These are phyloP conservation scores for Brachyhypopomus occidentalis DNA, from an alignment of 2,113 vertebrate genomes.

Conservation along the genomic window DNA sequence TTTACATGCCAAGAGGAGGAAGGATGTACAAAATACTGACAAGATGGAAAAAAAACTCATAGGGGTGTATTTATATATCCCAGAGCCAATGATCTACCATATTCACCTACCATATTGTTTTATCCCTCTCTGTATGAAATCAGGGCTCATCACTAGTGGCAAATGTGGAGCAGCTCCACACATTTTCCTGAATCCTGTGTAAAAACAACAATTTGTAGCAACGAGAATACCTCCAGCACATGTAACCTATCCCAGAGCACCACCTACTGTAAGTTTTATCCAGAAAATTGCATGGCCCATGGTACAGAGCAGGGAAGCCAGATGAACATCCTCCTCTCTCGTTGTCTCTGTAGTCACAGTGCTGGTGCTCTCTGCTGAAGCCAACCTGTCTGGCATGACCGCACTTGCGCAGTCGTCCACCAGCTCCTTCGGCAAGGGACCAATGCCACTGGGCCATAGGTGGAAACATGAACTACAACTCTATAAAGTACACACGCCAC, in stretches of 20 bases:
- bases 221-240: slow-evolving; percentile 34
- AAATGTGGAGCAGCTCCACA: slow-evolving; percentile 87
- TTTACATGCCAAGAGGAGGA: too few relatives aligned
- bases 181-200: slow-evolving; percentile 94
- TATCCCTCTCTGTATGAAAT: slow-evolving; percentile 95
- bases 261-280: slow-evolving; percentile 10
- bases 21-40: too few relatives aligned
- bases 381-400: slow-evolving; percentile 95
- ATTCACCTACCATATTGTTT: slow-evolving; percentile 70
- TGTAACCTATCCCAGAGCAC: slow-evolving; percentile 13
- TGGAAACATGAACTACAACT: slow-evolving; percentile 93
- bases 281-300: background rate
- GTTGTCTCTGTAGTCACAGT: slow-evolving; percentile 77
- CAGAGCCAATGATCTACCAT: background rate
- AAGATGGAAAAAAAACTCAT: too few relatives aligned
- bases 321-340: slow-evolving; percentile 28
- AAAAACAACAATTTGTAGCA: slow-evolving; percentile 24
- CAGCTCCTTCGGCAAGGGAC: slow-evolving; percentile 65
- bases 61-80: too few relatives aligned
- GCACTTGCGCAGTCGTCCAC: slow-evolving; percentile 94
- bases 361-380: slow-evolving; percentile 94
- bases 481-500: slow-evolving; percentile 65
- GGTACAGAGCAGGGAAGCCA: background rate
- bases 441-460: slow-evolving; percentile 87
- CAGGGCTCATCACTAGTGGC: too few relatives aligned